A percentile compares a stretch with the other conserved stretches of the same genome.
Conservation (phyloP, 2,797 vertebrate species). For the Hyperoplus lanceolatus region DNA sequence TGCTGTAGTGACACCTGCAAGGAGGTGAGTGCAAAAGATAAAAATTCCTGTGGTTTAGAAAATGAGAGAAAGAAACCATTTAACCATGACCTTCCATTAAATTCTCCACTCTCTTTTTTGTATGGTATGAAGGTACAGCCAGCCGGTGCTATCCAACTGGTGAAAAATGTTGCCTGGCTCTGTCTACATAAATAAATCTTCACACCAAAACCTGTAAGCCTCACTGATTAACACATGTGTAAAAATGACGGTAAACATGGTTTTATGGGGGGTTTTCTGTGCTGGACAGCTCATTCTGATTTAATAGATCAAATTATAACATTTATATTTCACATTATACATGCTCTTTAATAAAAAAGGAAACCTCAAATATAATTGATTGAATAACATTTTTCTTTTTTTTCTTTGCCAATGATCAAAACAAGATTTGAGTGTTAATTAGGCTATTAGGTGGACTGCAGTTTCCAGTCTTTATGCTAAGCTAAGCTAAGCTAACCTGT, state of each 20-base stretch:
- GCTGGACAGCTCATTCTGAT: background rate
- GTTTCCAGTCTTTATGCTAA: too few relatives aligned
- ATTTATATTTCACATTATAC: background rate
- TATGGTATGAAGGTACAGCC: background rate
- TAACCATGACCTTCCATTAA: background rate
- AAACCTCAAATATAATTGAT: too few relatives aligned
- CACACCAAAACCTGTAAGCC: background rate
- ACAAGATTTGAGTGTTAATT: background rate
- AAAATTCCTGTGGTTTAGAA: background rate
- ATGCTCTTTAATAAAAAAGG: too few relatives aligned
- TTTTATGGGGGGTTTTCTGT: background rate
- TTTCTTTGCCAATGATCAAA: too few relatives aligned
- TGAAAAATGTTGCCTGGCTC: background rate
- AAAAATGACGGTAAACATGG: background rate
- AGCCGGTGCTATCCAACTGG: background rate
- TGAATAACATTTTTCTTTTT: too few relatives aligned
- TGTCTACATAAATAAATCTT: background rate
- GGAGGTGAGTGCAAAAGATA: background rate
- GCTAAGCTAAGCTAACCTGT: too few relatives aligned
- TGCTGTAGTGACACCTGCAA: constrained; percentile 96
- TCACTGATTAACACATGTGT: background rate
- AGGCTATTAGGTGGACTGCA: background rate
- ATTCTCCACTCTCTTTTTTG: background rate
- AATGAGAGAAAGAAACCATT: background rate
- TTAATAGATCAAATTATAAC: background rate